Conservation (phyloP, 2,888 invertebrate genomes). For the Leucophora obtusa region DNA sequence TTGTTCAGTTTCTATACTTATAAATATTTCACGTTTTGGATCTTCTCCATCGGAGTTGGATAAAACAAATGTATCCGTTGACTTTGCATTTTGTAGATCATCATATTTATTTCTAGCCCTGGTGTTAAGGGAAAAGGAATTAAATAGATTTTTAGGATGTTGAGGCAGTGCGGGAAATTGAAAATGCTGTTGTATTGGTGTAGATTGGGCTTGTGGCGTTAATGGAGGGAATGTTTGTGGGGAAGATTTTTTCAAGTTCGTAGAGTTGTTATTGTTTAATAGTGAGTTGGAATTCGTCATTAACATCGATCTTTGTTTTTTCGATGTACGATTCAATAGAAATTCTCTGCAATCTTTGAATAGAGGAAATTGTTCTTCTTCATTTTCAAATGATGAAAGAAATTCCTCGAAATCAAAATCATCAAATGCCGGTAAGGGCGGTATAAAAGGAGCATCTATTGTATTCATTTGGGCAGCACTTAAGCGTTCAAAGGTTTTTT, state of each 20-base stretch:
- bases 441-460: constrained; percentile 67
- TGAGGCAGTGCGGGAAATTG: constrained; percentile 60
- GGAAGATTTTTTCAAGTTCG: constrained; percentile 45
- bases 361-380: constrained; percentile 81
- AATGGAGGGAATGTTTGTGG: constrained; percentile 52
- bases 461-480: constrained; percentile 24
- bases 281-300: constrained; percentile 70
- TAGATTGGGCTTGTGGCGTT: constrained; percentile 48
- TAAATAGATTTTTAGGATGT: constrained; percentile 56
- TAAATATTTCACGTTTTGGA: constrained; percentile 76
- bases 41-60: constrained; percentile 8
- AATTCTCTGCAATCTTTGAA: constrained; percentile 79
- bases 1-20: constrained; percentile 77
- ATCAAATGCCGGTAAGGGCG: constrained; percentile 79
- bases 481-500: constrained; percentile 54
- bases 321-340: constrained; percentile 75
- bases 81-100: constrained; percentile 21
- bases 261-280: constrained; percentile 47
- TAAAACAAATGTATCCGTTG: constrained; percentile 23
- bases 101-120: constrained; percentile 52
- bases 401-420: constrained; percentile 84
- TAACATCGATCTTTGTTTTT: constrained; percentile 73
- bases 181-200: constrained; percentile 55
- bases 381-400: constrained; percentile 83
- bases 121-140: constrained; percentile 56